Percentiles rank a stretch among this genome's conserved stretches.
These are phyloP conservation scores for Cataglyphis rosenhaueri DNA, from an alignment of 2,888 invertebrate genomes.

Conservation along the genomic window DNA sequence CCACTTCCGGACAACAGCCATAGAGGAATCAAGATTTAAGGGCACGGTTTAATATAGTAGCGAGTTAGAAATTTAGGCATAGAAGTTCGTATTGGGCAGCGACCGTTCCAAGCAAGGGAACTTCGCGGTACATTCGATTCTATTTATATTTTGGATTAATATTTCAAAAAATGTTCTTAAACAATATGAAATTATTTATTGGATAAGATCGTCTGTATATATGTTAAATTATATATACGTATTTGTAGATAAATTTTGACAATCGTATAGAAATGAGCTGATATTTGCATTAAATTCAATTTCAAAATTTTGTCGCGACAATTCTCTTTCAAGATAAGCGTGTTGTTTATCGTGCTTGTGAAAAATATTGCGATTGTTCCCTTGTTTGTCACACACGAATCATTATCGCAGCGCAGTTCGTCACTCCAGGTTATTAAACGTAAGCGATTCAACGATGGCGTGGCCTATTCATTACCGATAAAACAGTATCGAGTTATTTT, in stretches of 20 bases:
- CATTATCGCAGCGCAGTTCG: constrained; percentile 26
- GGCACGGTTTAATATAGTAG: constrained; percentile 33
- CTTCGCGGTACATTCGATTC: constrained; percentile 3
- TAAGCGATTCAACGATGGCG: constrained; percentile 54
- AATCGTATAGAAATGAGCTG: background rate
- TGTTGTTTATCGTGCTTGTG: background rate
- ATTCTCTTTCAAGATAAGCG: background rate
- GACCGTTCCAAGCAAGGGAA: constrained; percentile 27
- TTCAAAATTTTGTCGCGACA: constrained; percentile 5
- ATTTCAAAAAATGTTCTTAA: background rate
- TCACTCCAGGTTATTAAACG: constrained; percentile 15
- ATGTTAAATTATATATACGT: background rate
- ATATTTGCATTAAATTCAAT: background rate
- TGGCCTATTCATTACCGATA: constrained; percentile 62
- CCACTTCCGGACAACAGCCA: background rate
- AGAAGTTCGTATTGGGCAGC: constrained; percentile 46
- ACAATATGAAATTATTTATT: background rate
- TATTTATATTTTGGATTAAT: background rate
- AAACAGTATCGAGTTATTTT: constrained; percentile 70
- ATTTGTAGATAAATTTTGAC: background rate
- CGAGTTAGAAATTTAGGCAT: constrained; percentile 46
- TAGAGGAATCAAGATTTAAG: constrained; percentile 25
- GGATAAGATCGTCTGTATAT: background rate
- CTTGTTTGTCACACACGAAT: constrained; percentile 29
- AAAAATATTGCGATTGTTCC: constrained; percentile 7